phyloP scores from a whole-genome alignment of 2,113 vertebrate genomes.

The Dasypus novemcinctus region DNA sequence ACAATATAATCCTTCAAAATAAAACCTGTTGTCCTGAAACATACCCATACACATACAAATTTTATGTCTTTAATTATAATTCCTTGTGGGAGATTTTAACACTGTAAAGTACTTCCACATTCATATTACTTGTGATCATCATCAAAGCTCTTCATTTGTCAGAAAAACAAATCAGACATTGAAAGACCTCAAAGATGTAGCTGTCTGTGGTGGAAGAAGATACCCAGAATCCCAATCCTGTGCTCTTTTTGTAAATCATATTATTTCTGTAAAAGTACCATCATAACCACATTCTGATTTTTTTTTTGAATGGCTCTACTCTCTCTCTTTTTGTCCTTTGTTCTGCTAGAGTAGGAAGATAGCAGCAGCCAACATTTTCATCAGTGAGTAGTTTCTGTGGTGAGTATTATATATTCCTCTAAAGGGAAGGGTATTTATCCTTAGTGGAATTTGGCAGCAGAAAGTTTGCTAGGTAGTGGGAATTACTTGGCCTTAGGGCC shows the following conservation, averaged over 20 bases:
- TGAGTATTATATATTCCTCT: not conserved
- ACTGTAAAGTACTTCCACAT: not conserved
- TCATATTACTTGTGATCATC: not conserved
- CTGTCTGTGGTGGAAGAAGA: not conserved
- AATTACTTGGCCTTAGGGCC: not conserved
- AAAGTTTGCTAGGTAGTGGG: not conserved
- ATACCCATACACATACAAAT: not conserved
- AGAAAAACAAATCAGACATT: not conserved
- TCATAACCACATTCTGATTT: not conserved
- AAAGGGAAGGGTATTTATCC: not conserved
- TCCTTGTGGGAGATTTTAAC: not conserved
- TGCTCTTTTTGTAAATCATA: not conserved
- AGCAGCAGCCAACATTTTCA: not conserved
- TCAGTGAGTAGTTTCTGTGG: not conserved
- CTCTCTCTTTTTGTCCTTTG: not conserved
- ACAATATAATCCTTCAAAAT: not conserved
- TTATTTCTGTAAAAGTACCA: not conserved
- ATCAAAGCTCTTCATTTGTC: not conserved
- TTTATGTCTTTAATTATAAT: not conserved
- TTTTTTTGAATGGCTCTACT: not conserved
- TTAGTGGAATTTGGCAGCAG: not conserved
- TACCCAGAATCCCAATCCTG: not conserved
- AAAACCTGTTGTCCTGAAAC: not conserved
- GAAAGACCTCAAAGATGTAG: not conserved
- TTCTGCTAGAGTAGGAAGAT: not conserved